A percentile compares a stretch with the other conserved stretches of the same genome.
Evolutionary conservation across 2,797 vertebrate genomes (phyloP).

Genomic region (Cirrhinus mrigala): DNA sequence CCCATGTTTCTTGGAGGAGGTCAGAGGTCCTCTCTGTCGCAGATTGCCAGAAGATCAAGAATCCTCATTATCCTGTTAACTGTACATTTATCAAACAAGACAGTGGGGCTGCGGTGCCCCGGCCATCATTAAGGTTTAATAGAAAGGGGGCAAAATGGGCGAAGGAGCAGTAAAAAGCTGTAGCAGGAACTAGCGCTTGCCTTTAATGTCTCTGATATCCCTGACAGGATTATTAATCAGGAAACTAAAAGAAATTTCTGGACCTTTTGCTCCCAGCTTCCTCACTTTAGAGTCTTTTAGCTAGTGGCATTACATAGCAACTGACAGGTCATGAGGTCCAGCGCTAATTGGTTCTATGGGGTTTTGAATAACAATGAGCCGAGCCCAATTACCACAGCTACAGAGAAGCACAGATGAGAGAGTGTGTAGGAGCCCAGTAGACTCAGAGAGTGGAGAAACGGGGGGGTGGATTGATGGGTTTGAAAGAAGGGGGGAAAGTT

Average conservation of each 20-base stretch:
- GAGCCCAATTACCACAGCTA: constrained; percentile 83
- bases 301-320: constrained; percentile 79
- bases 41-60: constrained; percentile 81
- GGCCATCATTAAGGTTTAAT: constrained; percentile 98
- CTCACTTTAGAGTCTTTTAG: constrained; percentile 79
- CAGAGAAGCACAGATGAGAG: constrained; percentile 72
- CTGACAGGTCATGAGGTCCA: constrained; percentile 80
- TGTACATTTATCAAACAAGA: constrained; percentile 98
- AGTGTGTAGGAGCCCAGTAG: constrained; percentile 38
- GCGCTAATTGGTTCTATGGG: constrained; percentile 88
- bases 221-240: constrained; percentile 97
- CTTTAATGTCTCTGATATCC: constrained; percentile 93
- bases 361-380: constrained; percentile 83
- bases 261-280: constrained; percentile 83
- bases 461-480: constrained; percentile 67
- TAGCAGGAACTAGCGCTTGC: constrained; percentile 83
- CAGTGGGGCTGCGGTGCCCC: constrained; percentile 86
- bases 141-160: constrained; percentile 87
- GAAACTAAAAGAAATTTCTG: constrained; percentile 88
- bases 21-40: constrained; percentile 75
- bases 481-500: constrained; percentile 57
- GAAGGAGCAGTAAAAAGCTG: constrained; percentile 67
- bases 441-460: constrained; percentile 58
- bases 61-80: constrained; percentile 98
- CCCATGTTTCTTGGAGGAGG: constrained; percentile 70